Evolutionary conservation across 2,888 invertebrate species (phyloP).

Genomic region (Clistopyga incitator): DNA sequence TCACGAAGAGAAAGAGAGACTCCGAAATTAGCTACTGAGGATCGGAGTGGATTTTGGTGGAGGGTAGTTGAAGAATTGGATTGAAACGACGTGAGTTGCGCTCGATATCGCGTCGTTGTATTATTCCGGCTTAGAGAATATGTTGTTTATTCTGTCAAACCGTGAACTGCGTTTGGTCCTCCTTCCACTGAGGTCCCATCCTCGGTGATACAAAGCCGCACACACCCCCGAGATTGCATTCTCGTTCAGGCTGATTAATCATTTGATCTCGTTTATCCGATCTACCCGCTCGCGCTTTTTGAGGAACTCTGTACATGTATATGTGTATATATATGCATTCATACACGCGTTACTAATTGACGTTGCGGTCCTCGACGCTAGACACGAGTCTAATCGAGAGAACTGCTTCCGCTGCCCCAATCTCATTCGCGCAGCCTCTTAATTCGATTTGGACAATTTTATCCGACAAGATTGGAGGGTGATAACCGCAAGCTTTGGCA

Average conservation of each 20-base stretch:
- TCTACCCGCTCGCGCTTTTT: conserved; percentile 53
- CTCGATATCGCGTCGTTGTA: background rate
- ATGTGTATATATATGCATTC: conserved; percentile 7
- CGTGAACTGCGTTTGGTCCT: conserved; percentile 63
- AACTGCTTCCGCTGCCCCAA: conserved; percentile 60
- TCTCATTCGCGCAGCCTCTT: conserved; percentile 60
- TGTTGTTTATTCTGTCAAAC: conserved; percentile 66
- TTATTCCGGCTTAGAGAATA: conserved; percentile 16
- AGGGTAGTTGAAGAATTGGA: conserved; percentile 35
- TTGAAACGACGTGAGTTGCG: conserved; percentile 7
- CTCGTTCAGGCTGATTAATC: conserved; percentile 59
- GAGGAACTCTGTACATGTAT: conserved; percentile 5
- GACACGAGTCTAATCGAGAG: conserved; percentile 70
- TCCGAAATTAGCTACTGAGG: conserved; percentile 45
- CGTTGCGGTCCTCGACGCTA: conserved; percentile 61
- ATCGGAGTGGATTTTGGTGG: conserved; percentile 55
- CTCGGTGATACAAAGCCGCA: conserved; percentile 51
- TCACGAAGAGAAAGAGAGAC: conserved; percentile 58
- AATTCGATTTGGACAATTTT: conserved; percentile 74
- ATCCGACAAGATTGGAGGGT: conserved; percentile 71
- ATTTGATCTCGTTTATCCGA: conserved; percentile 59
- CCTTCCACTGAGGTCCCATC: conserved; percentile 54
- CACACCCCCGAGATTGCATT: conserved; percentile 57
- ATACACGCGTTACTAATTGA: conserved; percentile 71
- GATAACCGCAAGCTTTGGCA: conserved; percentile 65